phyloP scores from a whole-genome alignment of 2,797 vertebrate genomes.

The Gila robusta region DNA sequence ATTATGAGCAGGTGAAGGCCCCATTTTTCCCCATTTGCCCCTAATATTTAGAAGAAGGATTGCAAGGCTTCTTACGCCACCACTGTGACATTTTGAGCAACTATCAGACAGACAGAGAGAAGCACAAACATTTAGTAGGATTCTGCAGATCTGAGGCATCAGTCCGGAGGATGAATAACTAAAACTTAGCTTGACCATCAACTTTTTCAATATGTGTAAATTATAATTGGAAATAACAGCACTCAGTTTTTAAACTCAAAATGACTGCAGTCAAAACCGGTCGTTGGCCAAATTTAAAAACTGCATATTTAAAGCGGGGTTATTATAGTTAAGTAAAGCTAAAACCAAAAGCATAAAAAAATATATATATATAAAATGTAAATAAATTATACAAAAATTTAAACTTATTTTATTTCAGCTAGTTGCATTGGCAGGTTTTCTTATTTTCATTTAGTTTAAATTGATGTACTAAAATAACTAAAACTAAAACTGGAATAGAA shows the following conservation, averaged over 20 bases:
- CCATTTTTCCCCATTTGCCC: conserved; percentile 45
- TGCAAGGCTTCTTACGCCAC: background rate
- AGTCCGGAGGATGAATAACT: conserved; percentile 6
- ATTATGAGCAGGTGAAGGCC: conserved; percentile 94
- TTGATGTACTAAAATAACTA: background rate
- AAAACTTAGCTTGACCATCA: background rate
- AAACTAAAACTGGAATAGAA: background rate
- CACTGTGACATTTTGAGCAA: conserved; percentile 53
- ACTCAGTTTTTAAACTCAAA: background rate
- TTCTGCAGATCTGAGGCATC: conserved; percentile 9
- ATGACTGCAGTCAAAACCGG: background rate
- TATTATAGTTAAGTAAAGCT: background rate
- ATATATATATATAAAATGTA: background rate
- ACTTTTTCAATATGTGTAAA: background rate
- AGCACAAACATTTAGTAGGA: conserved; percentile 4
- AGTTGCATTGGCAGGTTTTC: background rate
- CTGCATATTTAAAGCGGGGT: background rate
- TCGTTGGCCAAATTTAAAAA: background rate
- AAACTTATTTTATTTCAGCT: background rate
- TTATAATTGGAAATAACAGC: background rate
- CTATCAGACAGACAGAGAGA: conserved; percentile 16
- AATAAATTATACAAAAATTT: background rate
- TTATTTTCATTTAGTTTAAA: background rate
- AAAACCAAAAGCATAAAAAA: background rate
- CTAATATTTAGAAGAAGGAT: conserved; percentile 45